Evolutionary conservation across 2,797 vertebrate species (phyloP), one percentile per base, ranked within the genome.

Genomic region (Poecilia wingei): DNA sequence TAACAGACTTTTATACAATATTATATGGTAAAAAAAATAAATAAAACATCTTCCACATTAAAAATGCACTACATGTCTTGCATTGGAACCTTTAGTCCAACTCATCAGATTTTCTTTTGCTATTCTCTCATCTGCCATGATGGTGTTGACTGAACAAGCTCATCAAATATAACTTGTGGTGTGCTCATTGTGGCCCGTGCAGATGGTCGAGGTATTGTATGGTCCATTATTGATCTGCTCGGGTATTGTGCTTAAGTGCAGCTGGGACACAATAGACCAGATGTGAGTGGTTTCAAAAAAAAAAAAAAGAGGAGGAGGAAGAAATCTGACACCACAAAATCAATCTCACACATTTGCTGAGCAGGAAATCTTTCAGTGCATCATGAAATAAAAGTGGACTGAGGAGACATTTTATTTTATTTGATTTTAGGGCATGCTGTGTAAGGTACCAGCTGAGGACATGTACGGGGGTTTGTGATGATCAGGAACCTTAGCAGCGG

Each of bases 211-310:
- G 73, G 49, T 85, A 84, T 88, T 86, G 82, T 88, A 28, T 78
- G 80, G 76, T 85, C 79, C 43, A 73, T 86, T 91, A 93, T 94
- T 89, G 92, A 94, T 93, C 87, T 74, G 3, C 69, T 36, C 0
- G 53, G 80, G 43, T 84, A 86, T 92, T 93, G 86, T 89, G 70
- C 84, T 86, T 82, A n/a, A 78, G 82, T 83, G 83, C 86, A 88
- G 84, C 82, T 12, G 70, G 82, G 83, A 84, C 78, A 82, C 82
- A 82, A 79, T 74, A 72, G 80, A 71, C 76, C 84, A 89, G 82
- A 85, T 89, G 85, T 77, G 69, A 82, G 74, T 80, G 68, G 6
- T 14, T 41, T 64, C 7, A 20, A 55, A 61, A 61, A 70, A 82
- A 72, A 70, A 43, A 12, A 12, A 51, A 22, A 22, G 16, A 49